Conservation (phyloP, 1,140 invertebrate genomes). For the Hylaeus volcanicus region DNA sequence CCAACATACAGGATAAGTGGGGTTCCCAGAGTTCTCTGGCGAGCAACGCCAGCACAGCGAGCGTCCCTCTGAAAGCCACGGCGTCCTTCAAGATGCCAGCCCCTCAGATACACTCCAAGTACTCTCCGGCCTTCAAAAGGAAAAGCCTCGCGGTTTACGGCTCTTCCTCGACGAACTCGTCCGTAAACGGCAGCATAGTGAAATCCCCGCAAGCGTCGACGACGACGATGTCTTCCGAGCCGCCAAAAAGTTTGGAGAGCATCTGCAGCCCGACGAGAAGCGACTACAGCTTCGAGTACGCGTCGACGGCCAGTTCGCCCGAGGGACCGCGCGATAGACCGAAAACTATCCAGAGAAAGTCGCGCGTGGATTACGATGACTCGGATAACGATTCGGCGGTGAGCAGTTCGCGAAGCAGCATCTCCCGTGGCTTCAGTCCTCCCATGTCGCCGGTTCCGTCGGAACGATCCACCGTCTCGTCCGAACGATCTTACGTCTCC, state of each 20-base stretch:
- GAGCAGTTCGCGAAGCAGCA: constrained; percentile 86
- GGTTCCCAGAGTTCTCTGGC: constrained; percentile 74
- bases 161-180: constrained; percentile 70
- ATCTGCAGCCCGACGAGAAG: constrained; percentile 82
- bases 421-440: constrained; percentile 86
- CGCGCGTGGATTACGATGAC: constrained; percentile 82
- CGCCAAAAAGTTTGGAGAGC: constrained; percentile 83
- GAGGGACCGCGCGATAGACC: constrained; percentile 60
- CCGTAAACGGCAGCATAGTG: constrained; percentile 71
- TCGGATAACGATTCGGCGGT: constrained; percentile 93
- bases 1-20: constrained; percentile 75
- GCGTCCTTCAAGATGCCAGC: constrained; percentile 75
- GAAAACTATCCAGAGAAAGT: constrained; percentile 60
- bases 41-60: constrained; percentile 72
- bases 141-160: constrained; percentile 87
- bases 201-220: constrained; percentile 53
- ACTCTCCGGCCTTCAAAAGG: constrained; percentile 91
- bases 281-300: constrained; percentile 81
- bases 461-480: constrained; percentile 72
- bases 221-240: constrained; percentile 64
- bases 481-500: constrained; percentile 70
- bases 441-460: constrained; percentile 80
- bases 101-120: constrained; percentile 85
- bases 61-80: constrained; percentile 67
- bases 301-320: constrained; percentile 69